Evolutionary conservation across 2,888 invertebrate genomes (phyloP).

Genomic region (Himalopsyche tibetana): DNA sequence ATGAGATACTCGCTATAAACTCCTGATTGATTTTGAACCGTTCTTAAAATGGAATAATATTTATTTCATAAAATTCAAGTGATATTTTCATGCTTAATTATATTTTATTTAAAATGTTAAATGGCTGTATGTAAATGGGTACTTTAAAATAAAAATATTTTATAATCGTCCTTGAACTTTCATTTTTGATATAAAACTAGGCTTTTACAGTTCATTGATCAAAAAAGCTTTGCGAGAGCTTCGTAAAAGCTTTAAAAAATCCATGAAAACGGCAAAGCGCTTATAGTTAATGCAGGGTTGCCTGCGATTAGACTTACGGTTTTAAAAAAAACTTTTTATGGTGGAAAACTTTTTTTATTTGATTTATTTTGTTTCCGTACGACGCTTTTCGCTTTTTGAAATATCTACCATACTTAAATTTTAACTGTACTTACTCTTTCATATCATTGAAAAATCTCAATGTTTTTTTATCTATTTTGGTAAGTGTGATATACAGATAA

Average conservation of each 20-base stretch:
- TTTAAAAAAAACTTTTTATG: background rate
- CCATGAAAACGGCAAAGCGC: constrained; percentile 12
- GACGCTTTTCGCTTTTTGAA: background rate
- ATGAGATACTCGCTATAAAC: too few species aligned
- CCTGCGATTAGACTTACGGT: background rate
- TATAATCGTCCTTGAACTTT: constrained; percentile 3
- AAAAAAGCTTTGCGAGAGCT: background rate
- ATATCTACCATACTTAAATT: too few species aligned
- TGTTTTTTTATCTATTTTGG: too few species aligned
- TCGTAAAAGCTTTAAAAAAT: constrained; percentile 12
- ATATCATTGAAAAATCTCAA: too few species aligned
- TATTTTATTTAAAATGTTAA: too few species aligned
- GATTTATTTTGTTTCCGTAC: background rate
- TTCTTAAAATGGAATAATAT: too few species aligned
- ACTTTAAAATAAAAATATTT: background rate
- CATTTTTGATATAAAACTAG: constrained; percentile 7
- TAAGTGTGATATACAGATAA: too few species aligned
- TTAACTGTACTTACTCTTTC: too few species aligned
- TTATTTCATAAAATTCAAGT: too few species aligned
- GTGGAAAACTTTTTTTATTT: background rate
- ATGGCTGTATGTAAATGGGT: too few species aligned
- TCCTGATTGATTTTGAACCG: too few species aligned
- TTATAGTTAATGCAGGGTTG: constrained; percentile 12
- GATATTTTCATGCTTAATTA: too few species aligned
- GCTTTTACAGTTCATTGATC: constrained; percentile 20